Evolutionary conservation across 2,797 vertebrate genomes (phyloP).

Genomic region (Hipposideros larvatus): DNA sequence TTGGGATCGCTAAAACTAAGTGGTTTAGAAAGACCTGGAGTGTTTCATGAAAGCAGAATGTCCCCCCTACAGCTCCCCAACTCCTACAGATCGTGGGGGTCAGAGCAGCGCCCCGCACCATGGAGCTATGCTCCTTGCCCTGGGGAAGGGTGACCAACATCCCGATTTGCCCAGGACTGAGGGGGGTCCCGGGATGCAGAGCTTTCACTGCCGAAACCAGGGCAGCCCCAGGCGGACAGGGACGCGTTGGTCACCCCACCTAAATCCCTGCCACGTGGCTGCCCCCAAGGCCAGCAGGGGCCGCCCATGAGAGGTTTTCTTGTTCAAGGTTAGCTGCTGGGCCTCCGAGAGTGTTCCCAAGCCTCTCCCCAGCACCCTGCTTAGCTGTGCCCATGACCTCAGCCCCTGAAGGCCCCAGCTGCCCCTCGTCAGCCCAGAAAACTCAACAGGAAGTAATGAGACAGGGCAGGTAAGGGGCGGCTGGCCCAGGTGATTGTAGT

Average conservation of each 20-base stretch:
- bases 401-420: background rate
- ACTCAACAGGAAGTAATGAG: accelerated
- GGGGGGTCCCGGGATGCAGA: background rate
- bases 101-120: accelerated
- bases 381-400: accelerated
- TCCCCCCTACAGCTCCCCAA: background rate
- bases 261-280: accelerated
- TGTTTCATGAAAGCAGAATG: accelerated
- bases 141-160: background rate
- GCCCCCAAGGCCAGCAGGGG: background rate
- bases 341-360: background rate
- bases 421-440: background rate
- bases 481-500: accelerated
- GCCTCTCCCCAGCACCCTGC: accelerated
- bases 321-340: background rate
- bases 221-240: too few relatives aligned
- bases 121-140: background rate
- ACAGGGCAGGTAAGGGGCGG: too few relatives aligned
- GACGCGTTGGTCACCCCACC: accelerated
- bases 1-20: background rate
- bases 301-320: background rate
- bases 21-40: background rate
- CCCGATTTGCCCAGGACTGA: background rate
- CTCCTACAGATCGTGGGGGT: accelerated
- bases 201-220: background rate